Percentiles rank a stretch among this genome's conserved stretches.
Evolutionary conservation across 1,140 invertebrate species (phyloP).

Genomic region (Ganaspis sp.): DNA sequence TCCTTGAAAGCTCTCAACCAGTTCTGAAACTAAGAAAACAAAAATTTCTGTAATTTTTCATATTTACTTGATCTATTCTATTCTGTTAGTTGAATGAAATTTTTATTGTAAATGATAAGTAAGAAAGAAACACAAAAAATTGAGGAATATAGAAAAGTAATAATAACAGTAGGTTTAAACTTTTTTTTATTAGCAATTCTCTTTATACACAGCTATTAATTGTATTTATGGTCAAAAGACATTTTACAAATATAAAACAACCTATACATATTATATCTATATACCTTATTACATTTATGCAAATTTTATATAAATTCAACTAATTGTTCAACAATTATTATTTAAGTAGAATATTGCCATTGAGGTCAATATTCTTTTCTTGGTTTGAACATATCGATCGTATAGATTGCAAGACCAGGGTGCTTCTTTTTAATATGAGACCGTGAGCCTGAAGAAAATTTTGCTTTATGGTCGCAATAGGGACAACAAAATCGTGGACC

Average conservation of each 20-base stretch:
- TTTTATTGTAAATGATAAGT: background rate
- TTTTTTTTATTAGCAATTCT: slow-evolving; percentile 15
- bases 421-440: background rate
- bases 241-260: background rate
- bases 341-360: background rate
- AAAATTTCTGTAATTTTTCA: slow-evolving; percentile 34
- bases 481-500: slow-evolving; percentile 86
- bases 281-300: no score
- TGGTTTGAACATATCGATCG: background rate
- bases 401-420: slow-evolving; percentile 8
- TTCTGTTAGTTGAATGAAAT: background rate
- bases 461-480: slow-evolving; percentile 76
- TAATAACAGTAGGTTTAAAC: slow-evolving; percentile 15
- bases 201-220: no score
- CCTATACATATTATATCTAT: background rate
- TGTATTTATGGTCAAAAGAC: background rate
- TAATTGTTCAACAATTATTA: no score
- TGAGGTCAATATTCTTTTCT: background rate
- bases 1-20: slow-evolving; percentile 41
- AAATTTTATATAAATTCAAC: no score
- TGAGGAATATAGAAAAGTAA: background rate
- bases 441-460: slow-evolving; percentile 13
- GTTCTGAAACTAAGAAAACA: slow-evolving; percentile 47
- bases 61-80: background rate
- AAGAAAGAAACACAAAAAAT: background rate